phyloP scores from a whole-genome alignment of 2,797 vertebrate genomes.

The Sternarchorhynchus goeldii region DNA sequence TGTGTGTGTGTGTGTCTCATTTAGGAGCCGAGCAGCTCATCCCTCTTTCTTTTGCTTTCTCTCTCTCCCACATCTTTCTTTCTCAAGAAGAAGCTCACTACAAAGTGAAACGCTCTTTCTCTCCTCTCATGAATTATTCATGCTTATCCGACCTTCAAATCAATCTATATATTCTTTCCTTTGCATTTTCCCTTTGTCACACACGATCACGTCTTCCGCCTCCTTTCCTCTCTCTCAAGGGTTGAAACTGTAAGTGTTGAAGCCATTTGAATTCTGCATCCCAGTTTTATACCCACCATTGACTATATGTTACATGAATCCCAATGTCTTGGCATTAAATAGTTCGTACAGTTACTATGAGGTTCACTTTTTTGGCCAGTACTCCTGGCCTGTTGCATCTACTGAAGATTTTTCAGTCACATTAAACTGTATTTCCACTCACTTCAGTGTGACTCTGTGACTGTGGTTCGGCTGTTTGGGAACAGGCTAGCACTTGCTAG shows the following conservation, averaged over 20 bases:
- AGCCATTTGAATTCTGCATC: conserved; percentile 30
- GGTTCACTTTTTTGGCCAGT: background rate
- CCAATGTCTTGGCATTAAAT: background rate
- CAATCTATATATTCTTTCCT: conserved; percentile 60
- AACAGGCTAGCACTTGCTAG: too few relatives aligned
- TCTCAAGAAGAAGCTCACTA: conserved; percentile 42
- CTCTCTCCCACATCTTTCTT: conserved; percentile 10
- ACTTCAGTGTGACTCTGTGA: background rate
- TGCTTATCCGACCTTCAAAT: conserved; percentile 63
- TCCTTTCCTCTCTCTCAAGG: conserved; percentile 26
- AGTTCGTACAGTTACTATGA: background rate
- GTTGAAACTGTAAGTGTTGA: conserved; percentile 21
- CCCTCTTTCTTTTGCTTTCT: conserved; percentile 30
- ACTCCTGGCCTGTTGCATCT: background rate
- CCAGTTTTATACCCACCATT: background rate
- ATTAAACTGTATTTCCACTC: background rate
- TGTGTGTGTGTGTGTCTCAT: conserved; percentile 19
- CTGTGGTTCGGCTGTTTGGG: too few relatives aligned
- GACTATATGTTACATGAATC: background rate
- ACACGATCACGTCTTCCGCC: conserved; percentile 33
- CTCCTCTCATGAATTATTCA: conserved; percentile 63
- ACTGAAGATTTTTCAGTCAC: too few relatives aligned
- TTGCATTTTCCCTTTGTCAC: conserved; percentile 9
- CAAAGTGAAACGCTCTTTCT: conserved; percentile 54
- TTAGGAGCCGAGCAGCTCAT: conserved; percentile 41